phyloP scores from a whole-genome alignment of 2,797 vertebrate species.

The Percopsis omiscomaycus region DNA sequence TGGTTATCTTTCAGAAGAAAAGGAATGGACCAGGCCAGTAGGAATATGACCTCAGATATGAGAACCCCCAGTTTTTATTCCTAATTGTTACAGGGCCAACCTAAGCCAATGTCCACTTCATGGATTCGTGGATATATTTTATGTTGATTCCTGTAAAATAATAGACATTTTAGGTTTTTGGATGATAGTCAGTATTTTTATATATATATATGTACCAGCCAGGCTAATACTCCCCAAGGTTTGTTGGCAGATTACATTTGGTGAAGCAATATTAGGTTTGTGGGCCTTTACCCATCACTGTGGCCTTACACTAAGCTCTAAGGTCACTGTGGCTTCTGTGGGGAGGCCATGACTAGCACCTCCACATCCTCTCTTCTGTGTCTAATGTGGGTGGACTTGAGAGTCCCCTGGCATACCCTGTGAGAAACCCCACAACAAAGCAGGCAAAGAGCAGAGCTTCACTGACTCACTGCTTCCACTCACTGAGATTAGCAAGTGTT shows the following conservation, averaged over 20 bases:
- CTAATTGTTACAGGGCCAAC: constrained; percentile 21
- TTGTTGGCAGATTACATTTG: not conserved
- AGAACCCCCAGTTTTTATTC: constrained; percentile 21
- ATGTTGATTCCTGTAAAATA: too few relatives aligned
- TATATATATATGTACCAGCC: too few relatives aligned
- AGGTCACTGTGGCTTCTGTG: constrained; percentile 72
- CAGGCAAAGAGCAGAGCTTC: constrained; percentile 45
- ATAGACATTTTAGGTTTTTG: not conserved
- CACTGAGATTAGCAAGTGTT: constrained; percentile 37
- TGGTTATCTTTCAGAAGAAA: constrained; percentile 50
- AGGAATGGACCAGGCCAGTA: constrained; percentile 28
- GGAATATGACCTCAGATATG: constrained; percentile 41
- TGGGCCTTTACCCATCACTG: constrained; percentile 43
- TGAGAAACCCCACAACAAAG: constrained; percentile 71
- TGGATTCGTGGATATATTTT: too few relatives aligned
- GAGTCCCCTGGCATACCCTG: constrained; percentile 68
- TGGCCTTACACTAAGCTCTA: constrained; percentile 55
- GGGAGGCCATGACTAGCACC: constrained; percentile 66
- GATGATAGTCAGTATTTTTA: too few relatives aligned
- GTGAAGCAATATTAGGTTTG: constrained; percentile 33
- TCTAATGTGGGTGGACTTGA: constrained; percentile 70
- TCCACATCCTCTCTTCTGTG: constrained; percentile 71
- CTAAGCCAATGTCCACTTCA: not conserved
- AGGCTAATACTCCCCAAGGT: not conserved
- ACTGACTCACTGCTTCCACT: constrained; percentile 56